Conservation (phyloP, 2,113 vertebrate species). For the Phalacrocorax pelagicus region DNA sequence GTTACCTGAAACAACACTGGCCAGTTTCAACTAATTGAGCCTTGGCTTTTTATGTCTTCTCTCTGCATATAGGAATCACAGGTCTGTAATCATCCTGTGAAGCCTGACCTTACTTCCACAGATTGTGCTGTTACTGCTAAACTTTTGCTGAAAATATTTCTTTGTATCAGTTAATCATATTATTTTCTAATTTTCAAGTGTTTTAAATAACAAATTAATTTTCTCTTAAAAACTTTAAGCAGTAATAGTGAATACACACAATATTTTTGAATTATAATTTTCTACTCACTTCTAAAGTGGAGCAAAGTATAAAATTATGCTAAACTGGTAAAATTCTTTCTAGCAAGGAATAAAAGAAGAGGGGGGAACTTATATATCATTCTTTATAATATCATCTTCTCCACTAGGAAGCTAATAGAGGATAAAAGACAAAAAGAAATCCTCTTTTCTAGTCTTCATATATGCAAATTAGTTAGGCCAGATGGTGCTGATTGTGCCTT, state of each 20-base stretch:
- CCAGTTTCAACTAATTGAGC: neutral
- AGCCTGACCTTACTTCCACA: neutral
- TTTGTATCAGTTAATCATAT: neutral
- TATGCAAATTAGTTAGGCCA: neutral
- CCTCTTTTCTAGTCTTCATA: neutral
- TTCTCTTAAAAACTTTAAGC: neutral
- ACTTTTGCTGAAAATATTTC: neutral
- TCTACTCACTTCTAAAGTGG: neutral
- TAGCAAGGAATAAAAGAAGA: neutral
- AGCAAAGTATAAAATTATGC: neutral
- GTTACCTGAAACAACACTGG: neutral
- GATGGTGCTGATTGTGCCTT: neutral
- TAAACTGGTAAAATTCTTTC: neutral
- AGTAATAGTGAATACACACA: neutral
- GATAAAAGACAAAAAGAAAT: neutral
- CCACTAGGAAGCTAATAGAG: neutral
- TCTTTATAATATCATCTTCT: neutral
- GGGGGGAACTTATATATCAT: neutral
- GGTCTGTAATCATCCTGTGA: neutral
- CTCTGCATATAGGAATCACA: rapidly evolving
- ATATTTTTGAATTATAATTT: neutral
- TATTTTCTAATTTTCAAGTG: neutral
- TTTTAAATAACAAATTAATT: neutral
- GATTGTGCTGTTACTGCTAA: neutral
- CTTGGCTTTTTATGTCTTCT: neutral